phyloP scores from a whole-genome alignment of 2,888 invertebrate species.

The Tachina lurida region DNA sequence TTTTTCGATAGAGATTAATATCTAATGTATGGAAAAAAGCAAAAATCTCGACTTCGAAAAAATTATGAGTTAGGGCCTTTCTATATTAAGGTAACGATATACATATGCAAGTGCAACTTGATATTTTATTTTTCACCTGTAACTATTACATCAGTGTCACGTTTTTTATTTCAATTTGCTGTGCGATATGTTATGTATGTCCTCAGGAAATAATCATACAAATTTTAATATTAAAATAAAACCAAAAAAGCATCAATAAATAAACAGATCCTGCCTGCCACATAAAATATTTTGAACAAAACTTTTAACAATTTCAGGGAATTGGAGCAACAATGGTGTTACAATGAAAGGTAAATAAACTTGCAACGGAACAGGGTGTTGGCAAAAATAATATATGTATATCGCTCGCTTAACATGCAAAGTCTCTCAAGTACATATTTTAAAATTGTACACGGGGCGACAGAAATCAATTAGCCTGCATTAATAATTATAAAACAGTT shows the following conservation, averaged over 20 bases:
- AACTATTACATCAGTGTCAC: conserved; percentile 27
- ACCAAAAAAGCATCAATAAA: conserved; percentile 16
- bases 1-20: no score
- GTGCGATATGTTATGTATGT: not conserved
- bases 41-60: no score
- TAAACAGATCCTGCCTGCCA: not conserved
- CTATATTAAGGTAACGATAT: no score
- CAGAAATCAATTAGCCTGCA: no score
- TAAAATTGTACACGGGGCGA: no score
- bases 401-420: no score
- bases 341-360: conserved; percentile 46
- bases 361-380: conserved; percentile 46
- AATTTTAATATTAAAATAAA: conserved; percentile 30
- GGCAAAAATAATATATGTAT: conserved; percentile 3
- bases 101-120: not conserved
- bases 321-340: conserved; percentile 50
- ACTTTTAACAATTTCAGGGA: conserved; percentile 51
- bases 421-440: no score
- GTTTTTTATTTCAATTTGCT: conserved; percentile 4
- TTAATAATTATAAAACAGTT: no score
- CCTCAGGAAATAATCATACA: conserved; percentile 22
- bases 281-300: not conserved
- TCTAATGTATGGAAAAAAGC: no score
- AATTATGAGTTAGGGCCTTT: no score
- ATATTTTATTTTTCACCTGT: conserved; percentile 30